Base-by-base conservation (phyloP, 2,113 vertebrate species). In the Struthidea cinerea region DNA sequence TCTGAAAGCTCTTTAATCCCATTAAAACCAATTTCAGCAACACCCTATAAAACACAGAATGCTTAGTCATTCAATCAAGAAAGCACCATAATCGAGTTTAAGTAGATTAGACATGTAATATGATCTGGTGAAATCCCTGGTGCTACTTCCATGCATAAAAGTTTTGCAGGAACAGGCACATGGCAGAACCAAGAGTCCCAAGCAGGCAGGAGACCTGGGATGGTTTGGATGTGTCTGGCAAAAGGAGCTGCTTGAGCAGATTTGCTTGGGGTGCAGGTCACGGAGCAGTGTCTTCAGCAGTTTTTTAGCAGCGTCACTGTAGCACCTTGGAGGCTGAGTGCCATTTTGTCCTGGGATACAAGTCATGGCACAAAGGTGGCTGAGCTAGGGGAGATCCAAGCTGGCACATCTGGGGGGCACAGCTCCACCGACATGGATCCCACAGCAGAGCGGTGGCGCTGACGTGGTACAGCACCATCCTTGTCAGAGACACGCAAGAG, bases 401-500 rank as follows among this genome's bases (percentile, higher is more conserved):
- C 23, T 77, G 73, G 37, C 23, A 47, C 24, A 46, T 75, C 22
- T 1, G 1, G 6, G 16, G 9, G 56, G 23, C 53, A 17, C 53
- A 85, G 26, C n/a, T 82, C 42, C 39, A 18, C 52, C 46, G n/a
- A 3, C 2, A 3, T 3, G 13, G 30, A 50, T 76, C 57, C 28
- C 53, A 82, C 50, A 49, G 59, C 3, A 15, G 6, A 0, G 0
- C 28, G 46, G 32, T 50, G 57, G 11, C 1, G 1, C 32, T 39
- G 60, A 16, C 17, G 9, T 11, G 63, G 28, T 44, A 50, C 37
- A 35, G 10, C 60, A 39, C 60, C 7, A 5, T 13, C 18, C 33
- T 59, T 15, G n/a, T 57, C 59, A 74, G 81, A 71, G 47, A 19
- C 35, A 16, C 0, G 0, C 0, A 1, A 35, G 24, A 67, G 27